These are phyloP conservation scores for Enoplosus armatus DNA, from an alignment of 2,797 vertebrate species.

Conservation along the genomic window DNA sequence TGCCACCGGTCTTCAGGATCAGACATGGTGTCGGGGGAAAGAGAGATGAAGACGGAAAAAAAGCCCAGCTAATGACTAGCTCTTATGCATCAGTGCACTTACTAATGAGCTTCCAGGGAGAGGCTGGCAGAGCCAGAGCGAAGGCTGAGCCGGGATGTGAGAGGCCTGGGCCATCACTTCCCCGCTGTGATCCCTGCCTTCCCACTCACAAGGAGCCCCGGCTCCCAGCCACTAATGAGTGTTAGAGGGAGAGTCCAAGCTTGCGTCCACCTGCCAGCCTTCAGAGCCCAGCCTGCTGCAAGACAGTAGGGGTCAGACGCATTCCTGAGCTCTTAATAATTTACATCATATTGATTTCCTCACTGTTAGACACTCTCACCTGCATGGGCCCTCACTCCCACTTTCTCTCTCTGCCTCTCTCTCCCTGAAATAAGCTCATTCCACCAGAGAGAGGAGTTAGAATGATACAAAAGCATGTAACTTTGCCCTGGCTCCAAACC, in stretches of 20 bases:
- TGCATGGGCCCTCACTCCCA: slow-evolving; percentile 75
- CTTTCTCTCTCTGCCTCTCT: slow-evolving; percentile 64
- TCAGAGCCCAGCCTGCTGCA: slow-evolving; percentile 89
- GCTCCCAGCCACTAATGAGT: slow-evolving; percentile 96
- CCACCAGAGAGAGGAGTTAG: slow-evolving; percentile 71
- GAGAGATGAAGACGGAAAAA: slow-evolving; percentile 80
- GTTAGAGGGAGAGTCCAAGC: slow-evolving; percentile 92
- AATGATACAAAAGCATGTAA: slow-evolving; percentile 73
- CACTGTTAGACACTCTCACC: slow-evolving; percentile 85
- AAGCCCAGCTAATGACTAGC: slow-evolving; percentile 98
- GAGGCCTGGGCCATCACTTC: slow-evolving; percentile 97
- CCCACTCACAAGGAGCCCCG: slow-evolving; percentile 96
- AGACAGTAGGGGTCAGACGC: slow-evolving; percentile 91
- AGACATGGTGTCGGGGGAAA: slow-evolving; percentile 87
- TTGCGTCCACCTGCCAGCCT: slow-evolving; percentile 95
- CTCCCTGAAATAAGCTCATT: slow-evolving; percentile 75
- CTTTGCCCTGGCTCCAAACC: slow-evolving; percentile 71
- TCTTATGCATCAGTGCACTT: slow-evolving; percentile 99
- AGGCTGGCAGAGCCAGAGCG: slow-evolving; percentile 95
- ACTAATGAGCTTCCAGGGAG: slow-evolving; percentile 99
- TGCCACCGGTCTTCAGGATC: slow-evolving; percentile 95
- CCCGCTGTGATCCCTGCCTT: slow-evolving; percentile 99
- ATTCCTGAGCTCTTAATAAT: slow-evolving; percentile 97
- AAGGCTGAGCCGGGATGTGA: slow-evolving; percentile 96
- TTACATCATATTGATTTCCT: slow-evolving; percentile 96